phyloP scores from a whole-genome alignment of 2,888 invertebrate genomes.

The Pollenia angustigena region DNA sequence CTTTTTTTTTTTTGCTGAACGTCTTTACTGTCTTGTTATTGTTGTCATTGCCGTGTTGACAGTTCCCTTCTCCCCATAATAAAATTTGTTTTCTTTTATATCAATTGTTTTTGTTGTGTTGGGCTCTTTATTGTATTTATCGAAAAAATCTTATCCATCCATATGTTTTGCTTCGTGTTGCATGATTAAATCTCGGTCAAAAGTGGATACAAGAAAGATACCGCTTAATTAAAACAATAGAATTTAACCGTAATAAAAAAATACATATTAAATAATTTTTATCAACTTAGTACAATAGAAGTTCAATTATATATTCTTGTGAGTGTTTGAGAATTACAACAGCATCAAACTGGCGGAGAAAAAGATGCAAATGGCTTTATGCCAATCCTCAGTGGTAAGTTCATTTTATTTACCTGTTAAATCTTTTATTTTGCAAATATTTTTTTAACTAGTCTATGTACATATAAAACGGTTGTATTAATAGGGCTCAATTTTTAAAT shows the following conservation, averaged over 20 bases:
- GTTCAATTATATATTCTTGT: constrained; percentile 12
- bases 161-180: constrained; percentile 65
- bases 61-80: constrained; percentile 9
- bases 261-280: constrained; percentile 19
- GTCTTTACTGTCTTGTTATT: constrained; percentile 45
- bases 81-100: background rate
- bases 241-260: constrained; percentile 29
- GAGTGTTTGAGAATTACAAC: constrained; percentile 66
- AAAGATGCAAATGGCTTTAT: constrained; percentile 87
- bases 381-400: constrained; percentile 89
- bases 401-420: background rate
- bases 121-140: constrained; percentile 19
- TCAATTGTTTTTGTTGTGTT: constrained; percentile 9
- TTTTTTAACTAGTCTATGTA: constrained; percentile 10
- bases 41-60: constrained; percentile 39
- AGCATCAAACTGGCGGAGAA: constrained; percentile 83
- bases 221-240: constrained; percentile 56
- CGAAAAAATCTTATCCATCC: constrained; percentile 25
- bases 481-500: too few species aligned
- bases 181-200: constrained; percentile 66
- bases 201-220: constrained; percentile 35
- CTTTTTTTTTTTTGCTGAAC: constrained; percentile 19
- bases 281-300: constrained; percentile 20
- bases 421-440: background rate
- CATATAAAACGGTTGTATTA: background rate